Conservation (phyloP, 2,113 vertebrate genomes). For the Callospermophilus lateralis region DNA sequence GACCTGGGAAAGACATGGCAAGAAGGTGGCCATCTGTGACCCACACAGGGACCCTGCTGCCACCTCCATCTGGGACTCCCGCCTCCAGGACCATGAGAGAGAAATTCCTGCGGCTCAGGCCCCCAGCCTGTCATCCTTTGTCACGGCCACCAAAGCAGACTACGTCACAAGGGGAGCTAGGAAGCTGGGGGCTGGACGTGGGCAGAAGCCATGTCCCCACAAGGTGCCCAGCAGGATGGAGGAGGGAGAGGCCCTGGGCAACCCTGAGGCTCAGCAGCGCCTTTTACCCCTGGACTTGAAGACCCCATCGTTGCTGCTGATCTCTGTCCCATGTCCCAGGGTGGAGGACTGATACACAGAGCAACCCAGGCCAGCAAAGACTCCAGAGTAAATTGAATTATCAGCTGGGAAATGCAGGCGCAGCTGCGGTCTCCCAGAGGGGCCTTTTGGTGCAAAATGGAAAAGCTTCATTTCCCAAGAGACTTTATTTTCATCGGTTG, state of each 20-base stretch:
- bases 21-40: background rate
- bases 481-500: background rate
- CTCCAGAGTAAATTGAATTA: background rate
- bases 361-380: background rate
- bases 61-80: too few species aligned
- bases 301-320: too few species aligned
- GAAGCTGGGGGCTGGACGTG: too few species aligned
- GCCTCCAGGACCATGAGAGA: too few species aligned
- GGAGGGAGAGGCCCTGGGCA: background rate
- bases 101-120: too few species aligned
- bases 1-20: too few species aligned
- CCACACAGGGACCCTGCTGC: too few species aligned
- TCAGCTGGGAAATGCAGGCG: background rate
- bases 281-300: background rate
- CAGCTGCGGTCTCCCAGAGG: background rate
- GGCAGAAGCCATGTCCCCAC: background rate
- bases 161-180: background rate
- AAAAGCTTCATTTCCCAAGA: background rate
- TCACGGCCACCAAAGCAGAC: too few species aligned
- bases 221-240: background rate
- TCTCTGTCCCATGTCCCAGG: background rate
- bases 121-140: too few species aligned
- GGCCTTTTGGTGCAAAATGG: background rate
- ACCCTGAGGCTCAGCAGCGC: background rate
- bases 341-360: background rate